These are phyloP conservation scores for Xerus rutilus DNA, from an alignment of 2,797 vertebrate species.

Conservation along the genomic window DNA sequence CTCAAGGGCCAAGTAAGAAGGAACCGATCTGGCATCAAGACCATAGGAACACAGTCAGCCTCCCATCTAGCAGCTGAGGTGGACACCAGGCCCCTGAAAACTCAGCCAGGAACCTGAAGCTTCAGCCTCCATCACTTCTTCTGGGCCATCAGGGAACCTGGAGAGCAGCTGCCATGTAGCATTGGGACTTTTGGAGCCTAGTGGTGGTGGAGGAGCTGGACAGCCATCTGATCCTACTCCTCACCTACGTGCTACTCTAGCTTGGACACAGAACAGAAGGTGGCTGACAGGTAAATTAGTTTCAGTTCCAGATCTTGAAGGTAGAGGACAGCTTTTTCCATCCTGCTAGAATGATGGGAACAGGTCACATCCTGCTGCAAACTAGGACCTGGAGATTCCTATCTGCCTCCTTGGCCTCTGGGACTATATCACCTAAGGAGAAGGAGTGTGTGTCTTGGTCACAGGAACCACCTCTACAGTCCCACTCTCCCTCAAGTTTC, in stretches of 20 bases:
- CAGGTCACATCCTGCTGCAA: background rate
- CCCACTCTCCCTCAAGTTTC: background rate
- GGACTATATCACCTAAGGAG: background rate
- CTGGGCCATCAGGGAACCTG: background rate
- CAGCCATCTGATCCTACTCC: rapidly evolving
- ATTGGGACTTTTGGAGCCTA: background rate
- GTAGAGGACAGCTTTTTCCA: background rate
- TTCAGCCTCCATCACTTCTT: background rate
- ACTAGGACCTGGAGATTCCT: background rate
- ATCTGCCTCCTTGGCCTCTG: background rate
- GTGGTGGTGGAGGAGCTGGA: background rate
- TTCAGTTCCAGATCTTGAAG: background rate
- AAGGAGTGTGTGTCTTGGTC: background rate
- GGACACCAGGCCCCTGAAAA: background rate
- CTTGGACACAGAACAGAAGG: background rate
- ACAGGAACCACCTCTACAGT: background rate
- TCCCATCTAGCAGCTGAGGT: background rate
- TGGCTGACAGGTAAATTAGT: background rate
- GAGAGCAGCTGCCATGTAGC: too few relatives aligned
- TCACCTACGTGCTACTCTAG: rapidly evolving
- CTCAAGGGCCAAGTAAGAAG: background rate
- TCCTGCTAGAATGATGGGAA: background rate
- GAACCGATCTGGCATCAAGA: background rate
- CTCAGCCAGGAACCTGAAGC: background rate
- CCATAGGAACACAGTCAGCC: background rate